Evolutionary conservation across 2,888 invertebrate genomes (phyloP), one percentile per base, ranked within the genome.

Genomic region (Lasioglossum oenotherae): DNA sequence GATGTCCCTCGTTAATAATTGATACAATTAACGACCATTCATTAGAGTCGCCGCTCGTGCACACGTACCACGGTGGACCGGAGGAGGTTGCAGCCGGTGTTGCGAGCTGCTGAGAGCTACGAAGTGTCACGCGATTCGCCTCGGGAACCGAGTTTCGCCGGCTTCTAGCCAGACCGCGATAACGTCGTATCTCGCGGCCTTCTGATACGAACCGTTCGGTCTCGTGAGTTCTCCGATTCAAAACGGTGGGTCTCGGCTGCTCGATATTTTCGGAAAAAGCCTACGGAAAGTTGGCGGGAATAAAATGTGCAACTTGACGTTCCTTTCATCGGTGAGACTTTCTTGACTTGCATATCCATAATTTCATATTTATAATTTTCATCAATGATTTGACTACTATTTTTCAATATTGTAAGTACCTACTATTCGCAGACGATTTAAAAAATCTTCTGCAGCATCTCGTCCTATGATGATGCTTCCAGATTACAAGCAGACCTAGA

Each of bases 21-120:
- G 93, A 94, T 94, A 94, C 93, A 94, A 94, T 94, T 94, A 94
- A 93, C 92, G 91, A 90, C 88, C 92, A 93, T 94, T 94, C 93
- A 92, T 94, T 93, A 94, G 87, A 92, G 91, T 86, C 84, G 85
- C 90, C 90, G 89, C 88, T 84, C 75, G 87, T 83, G 71, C 69
- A 75, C 74, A 80, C 72, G 73, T 82, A 81, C 75, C 72, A 35
- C 46, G 16, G 74, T 60, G 64, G 46, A 57, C 67, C 75, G 74
- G 87, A 46, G 82, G 64, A 78, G 64, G 31, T 31, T 31, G 64
- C 31, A 64, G 64, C 64, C 31, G 31, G 64, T 16, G 64, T 31
- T 64, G 64, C 64, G 64, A 31, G 83, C 72, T 38, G 44, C 87
- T 85, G 90, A 91, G 5, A 35, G 19, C 41, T 69, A 27, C 64